Percentiles rank a stretch among this genome's conserved stretches.
Conservation (phyloP, 1,140 invertebrate species). For the Bombus terrestris region DNA sequence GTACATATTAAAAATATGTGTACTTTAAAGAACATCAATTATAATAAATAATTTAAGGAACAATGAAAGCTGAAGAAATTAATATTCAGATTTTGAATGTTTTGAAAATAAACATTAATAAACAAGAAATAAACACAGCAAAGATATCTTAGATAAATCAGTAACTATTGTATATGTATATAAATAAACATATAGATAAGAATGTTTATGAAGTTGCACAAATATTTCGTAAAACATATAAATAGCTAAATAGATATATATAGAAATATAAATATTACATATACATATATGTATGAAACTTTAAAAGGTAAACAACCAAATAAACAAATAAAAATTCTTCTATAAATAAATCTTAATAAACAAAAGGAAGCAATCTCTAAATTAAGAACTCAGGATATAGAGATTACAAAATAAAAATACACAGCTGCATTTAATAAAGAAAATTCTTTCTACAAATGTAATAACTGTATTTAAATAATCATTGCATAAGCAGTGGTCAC, state of each 20-base stretch:
- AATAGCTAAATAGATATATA: neutral
- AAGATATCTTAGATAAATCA: neutral
- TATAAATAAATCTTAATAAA: neutral
- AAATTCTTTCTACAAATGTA: neutral
- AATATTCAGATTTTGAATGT: neutral
- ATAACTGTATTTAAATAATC: neutral
- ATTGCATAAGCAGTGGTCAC: neutral
- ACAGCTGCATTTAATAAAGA: too few relatives aligned
- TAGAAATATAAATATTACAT: neutral
- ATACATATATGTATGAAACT: neutral
- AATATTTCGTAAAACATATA: constrained; percentile 26
- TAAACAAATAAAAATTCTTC: constrained; percentile 4
- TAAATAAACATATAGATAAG: neutral
- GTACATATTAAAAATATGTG: neutral
- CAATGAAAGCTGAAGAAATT: neutral
- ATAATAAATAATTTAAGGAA: neutral
- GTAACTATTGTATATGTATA: neutral
- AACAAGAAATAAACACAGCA: neutral
- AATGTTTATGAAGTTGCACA: neutral
- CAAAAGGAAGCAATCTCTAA: neutral
- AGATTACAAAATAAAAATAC: neutral
- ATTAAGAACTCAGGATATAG: neutral
- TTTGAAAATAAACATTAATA: neutral
- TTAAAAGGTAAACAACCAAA: neutral
- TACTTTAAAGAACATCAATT: neutral